phyloP scores from a whole-genome alignment of 1,140 invertebrate genomes.

The Hylaeus anthracinus region DNA sequence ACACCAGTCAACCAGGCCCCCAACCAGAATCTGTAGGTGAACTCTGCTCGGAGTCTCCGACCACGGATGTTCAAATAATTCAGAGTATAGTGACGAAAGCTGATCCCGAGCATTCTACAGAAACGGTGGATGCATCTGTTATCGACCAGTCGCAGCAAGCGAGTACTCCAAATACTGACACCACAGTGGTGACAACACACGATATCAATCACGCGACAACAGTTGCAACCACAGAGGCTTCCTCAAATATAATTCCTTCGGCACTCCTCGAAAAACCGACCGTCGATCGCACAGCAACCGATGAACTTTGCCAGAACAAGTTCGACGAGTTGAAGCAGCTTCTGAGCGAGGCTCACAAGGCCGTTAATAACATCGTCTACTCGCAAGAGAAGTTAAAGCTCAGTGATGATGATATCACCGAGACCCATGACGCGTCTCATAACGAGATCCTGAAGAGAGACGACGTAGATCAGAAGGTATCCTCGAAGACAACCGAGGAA shows the following conservation, averaged over 20 bases:
- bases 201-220: too few species aligned
- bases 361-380: conserved; percentile 65
- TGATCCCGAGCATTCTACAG: conserved; percentile 2
- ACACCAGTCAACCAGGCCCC: conserved; percentile 37
- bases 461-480: too few species aligned
- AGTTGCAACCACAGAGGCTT: background rate
- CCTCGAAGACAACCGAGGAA: background rate
- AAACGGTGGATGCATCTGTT: background rate
- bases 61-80: conserved; percentile 26
- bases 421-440: background rate
- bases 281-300: conserved; percentile 26
- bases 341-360: conserved; percentile 66
- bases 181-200: too few species aligned
- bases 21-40: background rate
- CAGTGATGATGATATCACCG: background rate
- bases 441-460: background rate
- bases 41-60: background rate
- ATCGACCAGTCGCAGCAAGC: too few species aligned
- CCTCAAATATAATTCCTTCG: background rate
- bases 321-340: conserved; percentile 72
- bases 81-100: conserved; percentile 37
- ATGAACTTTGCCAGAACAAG: conserved; percentile 68
- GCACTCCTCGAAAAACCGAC: conserved; percentile 7
- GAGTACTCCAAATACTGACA: too few species aligned
- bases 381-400: conserved; percentile 59